Evolutionary conservation across 1,140 invertebrate genomes (phyloP), one percentile per base, ranked within the genome.

Genomic region (Drosophila oshimai): DNA sequence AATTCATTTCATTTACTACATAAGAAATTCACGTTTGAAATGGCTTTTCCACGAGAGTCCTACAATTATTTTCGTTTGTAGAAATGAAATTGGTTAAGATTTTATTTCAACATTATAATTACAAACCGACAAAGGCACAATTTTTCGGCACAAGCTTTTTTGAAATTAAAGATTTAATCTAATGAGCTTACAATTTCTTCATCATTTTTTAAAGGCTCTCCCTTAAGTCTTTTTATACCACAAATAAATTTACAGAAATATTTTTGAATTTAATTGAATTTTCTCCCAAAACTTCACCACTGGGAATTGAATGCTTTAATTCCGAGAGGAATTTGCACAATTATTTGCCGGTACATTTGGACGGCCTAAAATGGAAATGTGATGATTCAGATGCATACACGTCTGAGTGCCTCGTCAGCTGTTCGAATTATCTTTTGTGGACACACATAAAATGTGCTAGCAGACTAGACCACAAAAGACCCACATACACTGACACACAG

Each of bases 301-400:
- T 33, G 45, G 10, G 10, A 62, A 36, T 46, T 42, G 9, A 17
- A 20, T 1, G 12, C 18, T 12, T 18, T 10, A 13, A 28, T n/a
- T 15, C 20, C n/a, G 15, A 34, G 29, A 41, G 31, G 18, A 41
- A 54, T 70, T 34, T 51, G 29, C 51, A 58, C 78, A 77, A 81
- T 78, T 83, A 69, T 61, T 67, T 64, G 55, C 55, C 33, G 42
- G 51, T 33, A 71, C 36, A 31, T 65, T 42, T 39, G 44, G 42
- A 71, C 45, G 41, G 36, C 53, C 49, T 53, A 47, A 74, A 74
- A 87, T 86, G 72, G 58, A 76, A 74, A 87, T 87, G 65, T 62
- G 79, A 79, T 74, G 70, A 84, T 74, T 83, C 47, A 77, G 69
- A 60, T 83, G 69, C 69, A 78, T 17, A 53, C 47, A 26, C 28